Base-by-base conservation (phyloP, 2,113 vertebrate species). In the Petromus typicus region DNA sequence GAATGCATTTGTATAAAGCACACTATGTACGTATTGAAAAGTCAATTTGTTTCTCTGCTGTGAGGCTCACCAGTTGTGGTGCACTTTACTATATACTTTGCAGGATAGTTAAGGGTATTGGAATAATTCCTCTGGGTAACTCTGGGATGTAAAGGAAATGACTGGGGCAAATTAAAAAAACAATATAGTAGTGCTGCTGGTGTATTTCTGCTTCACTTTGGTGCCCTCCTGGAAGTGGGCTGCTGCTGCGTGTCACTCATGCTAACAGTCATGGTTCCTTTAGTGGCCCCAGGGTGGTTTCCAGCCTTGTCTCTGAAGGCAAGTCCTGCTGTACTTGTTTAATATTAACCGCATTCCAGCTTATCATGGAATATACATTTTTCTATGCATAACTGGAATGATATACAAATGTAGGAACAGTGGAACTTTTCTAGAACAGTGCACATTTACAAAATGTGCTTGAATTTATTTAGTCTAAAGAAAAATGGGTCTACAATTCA, bases 171-270 rank as follows among this genome's bases (percentile, higher is more conserved):
- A 97, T 96, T 90, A 97, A 96, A 97, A 78, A 43, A 40, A 96
- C 88, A 84, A 92, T 85, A 86, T 90, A 95, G 78, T 76, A 95
- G 93, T 90, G 95, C 76, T 92, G 92, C 69, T 11, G 30, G 97
- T 97, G 97, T 95, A 97, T 97, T 97, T 86, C 20, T 96, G 76
- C 88, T 95, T 93, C 97, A 95, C 97, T 93, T 98, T 97, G n/a
- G 30, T 96, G 89, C 86, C 92, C 80, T 89, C 95, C 90, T 97
- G 88, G 84, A 89, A 96, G 91, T 92, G 93, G 84, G 96, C 78
- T 96, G 95, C 78, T 97, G 86, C 93, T 93, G 89, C 94, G 66
- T 27, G 45, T 64, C 37, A 7, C 34, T 32, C 13, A 79, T 22
- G 64, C 4, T 34, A 13, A 34, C 0, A 4, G 34, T 63, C 32